A percentile compares a stretch with the other conserved stretches of the same genome.
Evolutionary conservation across 2,888 invertebrate genomes (phyloP).

Genomic region (Cephus sareptanus): DNA sequence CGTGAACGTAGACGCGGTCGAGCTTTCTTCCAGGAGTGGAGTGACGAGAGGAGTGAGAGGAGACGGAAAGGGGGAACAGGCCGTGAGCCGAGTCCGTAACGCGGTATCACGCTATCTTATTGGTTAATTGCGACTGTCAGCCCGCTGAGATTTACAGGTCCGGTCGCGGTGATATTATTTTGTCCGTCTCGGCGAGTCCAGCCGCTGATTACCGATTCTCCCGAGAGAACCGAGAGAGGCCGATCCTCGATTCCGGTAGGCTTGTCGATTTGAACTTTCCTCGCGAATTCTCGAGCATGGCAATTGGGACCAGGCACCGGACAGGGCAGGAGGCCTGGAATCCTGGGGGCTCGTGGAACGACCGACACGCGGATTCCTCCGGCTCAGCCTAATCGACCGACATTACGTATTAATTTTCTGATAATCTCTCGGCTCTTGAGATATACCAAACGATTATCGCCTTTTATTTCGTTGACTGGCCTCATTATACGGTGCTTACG

Average conservation of each 20-base stretch:
- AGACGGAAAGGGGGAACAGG: neutral
- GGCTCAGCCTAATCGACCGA: neutral
- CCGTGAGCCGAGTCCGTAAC: neutral
- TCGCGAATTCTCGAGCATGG: no score
- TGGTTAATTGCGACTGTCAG: constrained; percentile 58
- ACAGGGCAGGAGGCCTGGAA: no score
- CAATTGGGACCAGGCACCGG: no score
- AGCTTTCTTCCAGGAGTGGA: no score
- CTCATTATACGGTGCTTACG: constrained; percentile 39
- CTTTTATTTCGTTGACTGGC: constrained; percentile 29
- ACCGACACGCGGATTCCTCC: no score
- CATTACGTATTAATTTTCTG: constrained; percentile 10
- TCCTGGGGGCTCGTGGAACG: no score
- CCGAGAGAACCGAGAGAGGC: neutral
- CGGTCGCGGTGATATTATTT: constrained; percentile 36
- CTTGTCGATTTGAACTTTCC: no score
- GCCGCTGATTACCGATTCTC: constrained; percentile 45
- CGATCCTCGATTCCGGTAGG: no score
- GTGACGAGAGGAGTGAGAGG: neutral
- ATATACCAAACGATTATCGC: constrained; percentile 19
- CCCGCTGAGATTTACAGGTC: constrained; percentile 44
- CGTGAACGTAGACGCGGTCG: no score
- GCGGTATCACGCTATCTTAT: constrained; percentile 42
- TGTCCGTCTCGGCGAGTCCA: constrained; percentile 33
- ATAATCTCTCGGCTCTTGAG: constrained; percentile 5